These are phyloP conservation scores for Dasyornis broadbenti DNA, from an alignment of 2,113 vertebrate genomes.

Conservation along the genomic window DNA sequence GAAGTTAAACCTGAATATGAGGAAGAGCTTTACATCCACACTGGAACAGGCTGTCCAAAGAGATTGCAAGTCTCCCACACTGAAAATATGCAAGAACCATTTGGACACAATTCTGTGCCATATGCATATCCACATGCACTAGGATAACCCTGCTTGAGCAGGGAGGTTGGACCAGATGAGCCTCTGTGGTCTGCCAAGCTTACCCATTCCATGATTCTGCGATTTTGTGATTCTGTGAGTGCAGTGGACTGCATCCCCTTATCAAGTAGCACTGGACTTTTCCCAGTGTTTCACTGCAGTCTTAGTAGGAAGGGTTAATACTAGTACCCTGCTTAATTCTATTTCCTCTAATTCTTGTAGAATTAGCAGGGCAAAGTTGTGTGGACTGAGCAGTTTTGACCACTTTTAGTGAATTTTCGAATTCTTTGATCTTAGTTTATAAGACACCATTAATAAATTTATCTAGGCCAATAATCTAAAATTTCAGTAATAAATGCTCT, in stretches of 20 bases:
- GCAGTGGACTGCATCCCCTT: background rate
- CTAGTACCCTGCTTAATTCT: background rate
- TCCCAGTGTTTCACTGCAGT: background rate
- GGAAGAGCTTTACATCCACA: background rate
- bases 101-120: rapidly evolving
- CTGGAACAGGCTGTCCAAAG: background rate
- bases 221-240: background rate
- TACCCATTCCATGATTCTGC: background rate
- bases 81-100: background rate
- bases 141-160: background rate
- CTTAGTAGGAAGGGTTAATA: background rate
- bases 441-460: background rate
- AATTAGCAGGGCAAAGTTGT: background rate
- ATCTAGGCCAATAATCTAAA: background rate
- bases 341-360: background rate
- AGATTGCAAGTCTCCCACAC: background rate
- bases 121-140: no score
- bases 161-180: background rate
- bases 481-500: background rate
- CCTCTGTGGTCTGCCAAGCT: background rate
- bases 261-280: background rate
- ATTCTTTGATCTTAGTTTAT: background rate
- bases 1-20: background rate
- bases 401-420: background rate
- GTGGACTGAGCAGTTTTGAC: background rate